A percentile compares a stretch with the other conserved stretches of the same genome.
Evolutionary conservation across 2,888 invertebrate genomes (phyloP).

Genomic region (Pyrgus malvae): DNA sequence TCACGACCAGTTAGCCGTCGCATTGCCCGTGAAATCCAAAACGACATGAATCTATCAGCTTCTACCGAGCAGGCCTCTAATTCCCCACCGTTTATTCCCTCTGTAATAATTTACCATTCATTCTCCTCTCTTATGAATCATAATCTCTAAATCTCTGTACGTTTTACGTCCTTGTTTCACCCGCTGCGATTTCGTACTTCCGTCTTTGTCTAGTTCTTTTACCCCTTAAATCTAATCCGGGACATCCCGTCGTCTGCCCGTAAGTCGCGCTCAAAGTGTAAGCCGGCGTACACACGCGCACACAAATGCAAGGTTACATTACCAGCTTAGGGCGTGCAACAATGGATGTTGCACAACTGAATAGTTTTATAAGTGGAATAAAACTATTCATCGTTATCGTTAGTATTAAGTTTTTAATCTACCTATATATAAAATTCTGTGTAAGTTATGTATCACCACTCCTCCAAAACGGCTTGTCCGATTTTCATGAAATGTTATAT

Average conservation of each 20-base stretch:
- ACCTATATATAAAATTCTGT: too few species aligned
- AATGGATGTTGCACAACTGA: slow-evolving; percentile 10
- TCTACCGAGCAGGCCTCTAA: slow-evolving; percentile 48
- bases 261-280: slow-evolving; percentile 57
- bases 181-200: slow-evolving; percentile 43
- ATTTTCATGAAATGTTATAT: too few species aligned
- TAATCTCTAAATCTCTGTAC: slow-evolving; percentile 77
- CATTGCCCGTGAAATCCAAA: slow-evolving; percentile 43
- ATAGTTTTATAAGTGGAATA: background rate
- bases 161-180: slow-evolving; percentile 58
- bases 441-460: too few species aligned
- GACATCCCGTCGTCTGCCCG: slow-evolving; percentile 67
- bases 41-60: slow-evolving; percentile 45
- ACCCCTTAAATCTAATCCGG: slow-evolving; percentile 81
- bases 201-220: slow-evolving; percentile 71
- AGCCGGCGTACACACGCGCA: slow-evolving; percentile 37
- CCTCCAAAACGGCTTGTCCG: too few species aligned
- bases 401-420: too few species aligned
- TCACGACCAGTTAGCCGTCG: slow-evolving; percentile 46
- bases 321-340: slow-evolving; percentile 14
- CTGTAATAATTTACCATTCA: slow-evolving; percentile 79
- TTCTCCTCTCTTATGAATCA: slow-evolving; percentile 78
- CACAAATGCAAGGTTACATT: slow-evolving; percentile 18
- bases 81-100: slow-evolving; percentile 64
- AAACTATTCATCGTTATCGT: too few species aligned